Evolutionary conservation across 2,797 vertebrate genomes (phyloP).

Genomic region (Acanthopagrus latus): DNA sequence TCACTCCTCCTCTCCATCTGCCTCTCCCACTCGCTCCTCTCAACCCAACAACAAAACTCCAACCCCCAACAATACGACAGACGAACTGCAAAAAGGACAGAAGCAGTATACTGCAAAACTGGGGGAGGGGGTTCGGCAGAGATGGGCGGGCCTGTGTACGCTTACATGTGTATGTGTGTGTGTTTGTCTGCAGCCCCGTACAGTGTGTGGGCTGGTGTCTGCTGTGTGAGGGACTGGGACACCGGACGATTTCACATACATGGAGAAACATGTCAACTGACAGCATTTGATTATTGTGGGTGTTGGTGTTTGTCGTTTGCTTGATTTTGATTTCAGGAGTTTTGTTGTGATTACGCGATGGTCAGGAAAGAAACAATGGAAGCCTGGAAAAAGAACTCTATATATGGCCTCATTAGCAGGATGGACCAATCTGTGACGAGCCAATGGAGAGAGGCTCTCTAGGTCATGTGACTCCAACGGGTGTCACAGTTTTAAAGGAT

Average conservation of each 20-base stretch:
- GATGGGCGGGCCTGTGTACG: conserved; percentile 81
- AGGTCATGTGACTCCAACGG: conserved; percentile 72
- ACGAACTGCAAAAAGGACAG: conserved; percentile 79
- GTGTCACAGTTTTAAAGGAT: conserved; percentile 75
- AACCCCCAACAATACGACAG: conserved; percentile 70
- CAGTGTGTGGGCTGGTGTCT: conserved; percentile 60
- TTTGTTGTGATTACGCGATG: conserved; percentile 64
- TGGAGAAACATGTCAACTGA: conserved; percentile 75
- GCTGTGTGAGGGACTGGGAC: conserved; percentile 64
- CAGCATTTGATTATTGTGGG: conserved; percentile 82
- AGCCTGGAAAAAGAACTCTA: conserved; percentile 66
- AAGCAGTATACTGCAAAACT: conserved; percentile 79
- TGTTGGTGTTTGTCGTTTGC: conserved; percentile 82
- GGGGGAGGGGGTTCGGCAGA: conserved; percentile 80
- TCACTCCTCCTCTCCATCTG: conserved; percentile 70
- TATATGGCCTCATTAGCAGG: conserved; percentile 55
- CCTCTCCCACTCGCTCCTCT: conserved; percentile 69
- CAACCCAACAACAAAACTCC: conserved; percentile 72
- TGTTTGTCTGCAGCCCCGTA: conserved; percentile 71
- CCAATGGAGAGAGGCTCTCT: conserved; percentile 72
- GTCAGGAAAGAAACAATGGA: conserved; percentile 60
- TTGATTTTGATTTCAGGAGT: conserved; percentile 74
- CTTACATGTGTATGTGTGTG: conserved; percentile 77
- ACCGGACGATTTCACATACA: conserved; percentile 69
- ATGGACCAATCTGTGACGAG: conserved; percentile 72